Evolutionary conservation across 2,888 invertebrate species (phyloP).

Genomic region (Apodemia duryi): DNA sequence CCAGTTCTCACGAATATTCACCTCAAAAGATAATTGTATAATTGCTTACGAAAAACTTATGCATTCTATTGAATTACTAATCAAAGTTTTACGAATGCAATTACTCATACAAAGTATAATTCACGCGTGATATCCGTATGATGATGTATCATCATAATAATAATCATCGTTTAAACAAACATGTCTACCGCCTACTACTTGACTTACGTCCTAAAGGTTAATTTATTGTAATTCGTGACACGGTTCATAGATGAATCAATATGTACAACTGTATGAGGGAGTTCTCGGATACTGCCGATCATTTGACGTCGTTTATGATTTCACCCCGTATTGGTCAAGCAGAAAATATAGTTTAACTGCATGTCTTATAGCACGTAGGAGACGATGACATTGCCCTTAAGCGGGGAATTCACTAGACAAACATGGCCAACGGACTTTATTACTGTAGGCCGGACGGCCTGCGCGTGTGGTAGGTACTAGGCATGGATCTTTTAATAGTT

Average conservation of each 20-base stretch:
- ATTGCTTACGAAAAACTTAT: background rate
- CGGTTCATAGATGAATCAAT: slow-evolving; percentile 8
- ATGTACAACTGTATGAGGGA: background rate
- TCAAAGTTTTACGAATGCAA: slow-evolving; percentile 16
- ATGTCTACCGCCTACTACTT: slow-evolving; percentile 3
- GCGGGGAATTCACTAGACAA: too few species aligned
- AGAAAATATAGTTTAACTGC: background rate
- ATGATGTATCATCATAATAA: slow-evolving; percentile 18
- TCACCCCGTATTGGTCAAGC: background rate
- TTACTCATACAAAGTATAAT: slow-evolving; percentile 18
- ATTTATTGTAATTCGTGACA: slow-evolving; percentile 7
- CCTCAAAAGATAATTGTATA: too few species aligned
- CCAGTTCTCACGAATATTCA: too few species aligned
- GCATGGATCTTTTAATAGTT: too few species aligned
- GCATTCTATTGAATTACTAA: slow-evolving; percentile 19
- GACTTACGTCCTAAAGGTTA: slow-evolving; percentile 1
- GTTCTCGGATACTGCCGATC: background rate
- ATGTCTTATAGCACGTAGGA: too few species aligned
- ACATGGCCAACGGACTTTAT: too few species aligned
- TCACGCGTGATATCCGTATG: slow-evolving; percentile 23
- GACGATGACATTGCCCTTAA: too few species aligned
- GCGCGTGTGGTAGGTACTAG: too few species aligned
- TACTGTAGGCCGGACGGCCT: too few species aligned
- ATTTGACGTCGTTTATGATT: background rate
- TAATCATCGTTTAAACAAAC: slow-evolving; percentile 17